These are phyloP conservation scores for Mythimna impura DNA, from an alignment of 2,888 invertebrate genomes.

Conservation along the genomic window DNA sequence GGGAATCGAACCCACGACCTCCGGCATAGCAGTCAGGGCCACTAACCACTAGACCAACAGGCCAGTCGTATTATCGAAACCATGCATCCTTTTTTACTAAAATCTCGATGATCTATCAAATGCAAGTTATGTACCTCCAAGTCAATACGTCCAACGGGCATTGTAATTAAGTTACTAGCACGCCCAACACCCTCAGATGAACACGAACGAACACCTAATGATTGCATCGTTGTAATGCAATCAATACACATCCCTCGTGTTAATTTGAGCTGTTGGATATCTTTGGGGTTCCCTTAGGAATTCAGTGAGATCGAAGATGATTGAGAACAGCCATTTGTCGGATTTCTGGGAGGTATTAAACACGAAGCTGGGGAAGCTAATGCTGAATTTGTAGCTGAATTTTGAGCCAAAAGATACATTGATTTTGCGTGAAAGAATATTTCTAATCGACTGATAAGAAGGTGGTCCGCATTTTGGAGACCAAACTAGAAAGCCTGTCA, in stretches of 20 bases:
- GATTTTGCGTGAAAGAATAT: neutral
- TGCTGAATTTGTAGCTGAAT: neutral
- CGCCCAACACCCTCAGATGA: constrained; percentile 39
- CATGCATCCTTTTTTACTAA: neutral
- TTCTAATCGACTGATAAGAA: no score
- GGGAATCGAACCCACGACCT: no score
- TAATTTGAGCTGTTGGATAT: constrained; percentile 37
- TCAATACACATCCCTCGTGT: constrained; percentile 49
- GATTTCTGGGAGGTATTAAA: neutral
- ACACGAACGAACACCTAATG: constrained; percentile 64
- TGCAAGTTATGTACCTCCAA: neutral
- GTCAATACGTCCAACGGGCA: constrained; percentile 11
- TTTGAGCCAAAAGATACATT: neutral
- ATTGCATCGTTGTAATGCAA: constrained; percentile 61
- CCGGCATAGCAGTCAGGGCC: no score
- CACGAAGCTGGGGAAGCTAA: neutral
- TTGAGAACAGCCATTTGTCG: constrained; percentile 30
- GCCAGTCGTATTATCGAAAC: neutral
- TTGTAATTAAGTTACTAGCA: constrained; percentile 57
- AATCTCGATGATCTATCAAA: constrained; percentile 6
- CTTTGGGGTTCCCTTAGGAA: constrained; percentile 27
- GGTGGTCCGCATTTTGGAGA: neutral
- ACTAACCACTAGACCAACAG: no score
- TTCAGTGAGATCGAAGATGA: constrained; percentile 26
- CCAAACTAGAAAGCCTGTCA: neutral